A percentile compares a stretch with the other conserved stretches of the same genome.
Conservation (phyloP, 2,113 vertebrate species). For the Mus spicilegus region DNA sequence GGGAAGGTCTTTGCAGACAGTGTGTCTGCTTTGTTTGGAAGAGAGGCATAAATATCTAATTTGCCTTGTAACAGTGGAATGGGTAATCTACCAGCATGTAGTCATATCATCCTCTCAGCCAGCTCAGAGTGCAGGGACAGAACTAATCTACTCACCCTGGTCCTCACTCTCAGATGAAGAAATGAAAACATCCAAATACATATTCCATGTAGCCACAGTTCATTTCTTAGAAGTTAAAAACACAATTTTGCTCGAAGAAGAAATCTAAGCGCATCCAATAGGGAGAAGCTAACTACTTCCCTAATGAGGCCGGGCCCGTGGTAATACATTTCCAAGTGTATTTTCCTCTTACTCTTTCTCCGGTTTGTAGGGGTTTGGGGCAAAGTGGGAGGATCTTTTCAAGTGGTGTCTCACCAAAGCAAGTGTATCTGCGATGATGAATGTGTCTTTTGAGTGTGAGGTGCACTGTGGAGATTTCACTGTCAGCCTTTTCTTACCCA, state of each 20-base stretch:
- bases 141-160: conserved; percentile 79
- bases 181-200: conserved; percentile 57
- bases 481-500: background rate
- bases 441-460: background rate
- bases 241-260: conserved; percentile 4
- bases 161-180: conserved; percentile 69
- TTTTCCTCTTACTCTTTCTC: conserved; percentile 57
- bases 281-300: background rate
- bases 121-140: conserved; percentile 70
- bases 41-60: conserved; percentile 82
- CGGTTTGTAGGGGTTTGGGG: background rate
- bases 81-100: conserved; percentile 72
- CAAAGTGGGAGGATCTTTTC: background rate
- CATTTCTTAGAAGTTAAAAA: conserved; percentile 64
- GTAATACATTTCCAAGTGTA: conserved; percentile 12
- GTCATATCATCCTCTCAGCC: conserved; percentile 75
- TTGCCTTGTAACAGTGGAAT: conserved; percentile 80
- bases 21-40: conserved; percentile 81
- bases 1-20: conserved; percentile 79
- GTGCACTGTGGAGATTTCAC: background rate
- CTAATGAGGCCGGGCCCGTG: background rate
- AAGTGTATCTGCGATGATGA: background rate
- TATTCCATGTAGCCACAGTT: conserved; percentile 67
- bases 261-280: conserved; percentile 25
- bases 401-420: conserved; percentile 11